Conservation (phyloP, 2,888 invertebrate species). For the Polyommatus iphigenia region DNA sequence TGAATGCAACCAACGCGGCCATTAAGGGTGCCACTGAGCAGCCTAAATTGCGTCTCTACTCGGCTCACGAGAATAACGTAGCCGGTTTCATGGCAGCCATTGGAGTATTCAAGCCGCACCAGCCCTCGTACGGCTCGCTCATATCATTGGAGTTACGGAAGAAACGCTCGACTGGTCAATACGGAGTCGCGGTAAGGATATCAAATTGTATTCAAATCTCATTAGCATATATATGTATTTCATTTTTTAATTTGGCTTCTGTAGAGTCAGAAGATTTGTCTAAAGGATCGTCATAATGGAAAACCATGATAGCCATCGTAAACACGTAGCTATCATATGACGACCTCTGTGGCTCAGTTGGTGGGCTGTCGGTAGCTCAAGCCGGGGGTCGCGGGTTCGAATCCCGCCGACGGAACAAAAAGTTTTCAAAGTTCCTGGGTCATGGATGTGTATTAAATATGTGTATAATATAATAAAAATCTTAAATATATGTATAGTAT, state of each 20-base stretch:
- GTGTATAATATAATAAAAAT: too few relatives aligned
- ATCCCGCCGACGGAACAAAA: too few relatives aligned
- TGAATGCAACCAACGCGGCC: constrained; percentile 66
- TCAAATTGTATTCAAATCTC: neutral
- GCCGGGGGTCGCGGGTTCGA: too few relatives aligned
- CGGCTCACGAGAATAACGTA: constrained; percentile 84
- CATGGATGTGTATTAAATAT: too few relatives aligned
- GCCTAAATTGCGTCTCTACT: constrained; percentile 73
- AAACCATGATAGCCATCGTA: too few relatives aligned
- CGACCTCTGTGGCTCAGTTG: too few relatives aligned
- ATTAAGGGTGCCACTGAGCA: constrained; percentile 61
- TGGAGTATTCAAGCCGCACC: constrained; percentile 76
- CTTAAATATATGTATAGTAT: too few relatives aligned
- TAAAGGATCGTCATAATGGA: too few relatives aligned
- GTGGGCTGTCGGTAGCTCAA: too few relatives aligned
- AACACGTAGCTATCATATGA: too few relatives aligned
- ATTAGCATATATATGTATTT: neutral
- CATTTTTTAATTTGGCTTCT: neutral
- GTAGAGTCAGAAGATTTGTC: too few relatives aligned
- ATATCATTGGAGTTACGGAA: constrained; percentile 77
- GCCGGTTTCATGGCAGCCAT: constrained; percentile 79
- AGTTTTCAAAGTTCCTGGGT: too few relatives aligned
- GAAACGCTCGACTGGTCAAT: constrained; percentile 49
- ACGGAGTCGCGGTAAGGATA: constrained; percentile 68
- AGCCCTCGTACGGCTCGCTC: constrained; percentile 80